Percentiles rank a stretch among this genome's conserved stretches.
Evolutionary conservation across 1,140 invertebrate species (phyloP).

Genomic region (Pogonus chalceus): DNA sequence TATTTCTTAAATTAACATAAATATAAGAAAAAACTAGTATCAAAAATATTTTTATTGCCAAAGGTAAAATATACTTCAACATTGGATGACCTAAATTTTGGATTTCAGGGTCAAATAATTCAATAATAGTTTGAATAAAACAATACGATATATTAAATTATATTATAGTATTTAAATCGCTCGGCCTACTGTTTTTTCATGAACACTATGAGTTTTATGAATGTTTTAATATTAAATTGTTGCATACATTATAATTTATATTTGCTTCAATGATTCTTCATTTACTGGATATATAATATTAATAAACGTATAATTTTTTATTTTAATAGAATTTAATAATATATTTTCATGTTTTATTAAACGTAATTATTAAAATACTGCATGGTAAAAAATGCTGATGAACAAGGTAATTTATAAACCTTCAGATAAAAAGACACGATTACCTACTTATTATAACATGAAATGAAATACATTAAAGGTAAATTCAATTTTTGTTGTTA

Average conservation of each 20-base stretch:
- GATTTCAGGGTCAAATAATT: conserved; percentile 17
- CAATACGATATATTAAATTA: neutral
- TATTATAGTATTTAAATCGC: neutral
- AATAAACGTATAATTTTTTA: neutral
- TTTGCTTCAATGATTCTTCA: neutral
- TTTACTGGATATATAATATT: neutral
- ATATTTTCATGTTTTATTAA: neutral
- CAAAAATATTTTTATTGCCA: no score
- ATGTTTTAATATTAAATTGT: neutral
- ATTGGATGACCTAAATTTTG: conserved; percentile 32
- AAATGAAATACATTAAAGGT: neutral
- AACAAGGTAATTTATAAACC: neutral
- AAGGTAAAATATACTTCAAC: no score
- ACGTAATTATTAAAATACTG: neutral
- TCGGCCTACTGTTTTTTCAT: neutral
- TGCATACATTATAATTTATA: neutral
- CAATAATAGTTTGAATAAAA: neutral
- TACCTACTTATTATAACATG: neutral
- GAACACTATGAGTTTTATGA: neutral
- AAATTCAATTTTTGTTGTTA: neutral
- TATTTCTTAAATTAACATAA: conserved; percentile 13
- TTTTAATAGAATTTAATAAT: neutral
- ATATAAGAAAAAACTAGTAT: conserved; percentile 10
- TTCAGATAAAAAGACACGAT: neutral
- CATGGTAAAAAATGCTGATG: neutral